Percentiles rank a stretch among this genome's conserved stretches.
Evolutionary conservation across 2,888 invertebrate species (phyloP).

Genomic region (Oxyscelio sp.): DNA sequence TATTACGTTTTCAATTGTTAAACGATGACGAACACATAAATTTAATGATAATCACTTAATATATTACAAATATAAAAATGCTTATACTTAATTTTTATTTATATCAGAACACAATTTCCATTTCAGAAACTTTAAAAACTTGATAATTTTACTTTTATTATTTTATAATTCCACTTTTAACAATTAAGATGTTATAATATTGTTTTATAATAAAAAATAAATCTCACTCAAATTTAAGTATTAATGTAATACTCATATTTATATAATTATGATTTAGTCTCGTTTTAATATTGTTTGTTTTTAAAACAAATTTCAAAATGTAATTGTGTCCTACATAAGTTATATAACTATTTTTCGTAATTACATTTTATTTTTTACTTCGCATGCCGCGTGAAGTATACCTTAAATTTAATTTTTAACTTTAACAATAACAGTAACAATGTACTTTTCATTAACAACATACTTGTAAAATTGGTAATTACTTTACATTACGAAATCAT

Average conservation of each 20-base stretch:
- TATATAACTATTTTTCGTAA: conserved; percentile 37
- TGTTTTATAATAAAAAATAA: conserved; percentile 56
- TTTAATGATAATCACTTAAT: conserved; percentile 40
- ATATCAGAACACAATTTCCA: conserved; percentile 66
- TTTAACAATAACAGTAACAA: conserved; percentile 87
- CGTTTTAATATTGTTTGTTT: conserved; percentile 28
- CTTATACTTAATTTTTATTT: conserved; percentile 49
- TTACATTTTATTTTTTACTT: conserved; percentile 33
- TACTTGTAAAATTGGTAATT: conserved; percentile 67
- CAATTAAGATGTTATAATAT: conserved; percentile 36
- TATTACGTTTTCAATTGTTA: conserved; percentile 26
- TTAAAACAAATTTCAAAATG: conserved; percentile 65
- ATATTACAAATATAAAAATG: conserved; percentile 58
- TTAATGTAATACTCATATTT: conserved; percentile 65
- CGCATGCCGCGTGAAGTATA: conserved; percentile 32
- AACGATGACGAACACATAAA: conserved; percentile 37
- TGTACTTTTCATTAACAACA: conserved; percentile 82
- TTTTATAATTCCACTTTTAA: conserved; percentile 49
- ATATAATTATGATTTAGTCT: conserved; percentile 26
- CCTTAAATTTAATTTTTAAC: conserved; percentile 76
- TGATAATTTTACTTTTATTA: conserved; percentile 24
- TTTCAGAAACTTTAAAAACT: conserved; percentile 56
- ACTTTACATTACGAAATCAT: conserved; percentile 7
- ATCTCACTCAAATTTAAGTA: conserved; percentile 61
- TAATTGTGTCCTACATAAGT: conserved; percentile 62